A percentile compares a stretch with the other conserved stretches of the same genome.
Evolutionary conservation across 2,797 vertebrate species (phyloP).

Genomic region (Gila robusta): DNA sequence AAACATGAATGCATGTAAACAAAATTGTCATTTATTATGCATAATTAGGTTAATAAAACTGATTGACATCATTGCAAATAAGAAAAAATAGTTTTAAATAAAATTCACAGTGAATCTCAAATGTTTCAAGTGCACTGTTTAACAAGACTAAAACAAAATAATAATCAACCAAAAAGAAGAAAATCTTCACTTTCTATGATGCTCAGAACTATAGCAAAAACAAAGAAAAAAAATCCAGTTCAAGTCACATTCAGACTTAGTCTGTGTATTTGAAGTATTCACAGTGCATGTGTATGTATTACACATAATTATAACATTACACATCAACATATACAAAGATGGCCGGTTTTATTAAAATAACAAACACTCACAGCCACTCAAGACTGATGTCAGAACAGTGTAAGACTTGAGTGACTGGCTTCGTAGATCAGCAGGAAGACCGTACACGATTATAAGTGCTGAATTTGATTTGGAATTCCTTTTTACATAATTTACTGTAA

Average conservation of each 20-base stretch:
- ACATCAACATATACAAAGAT: not conserved
- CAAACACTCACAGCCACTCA: not conserved
- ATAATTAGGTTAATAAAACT: not conserved
- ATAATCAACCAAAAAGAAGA: not conserved
- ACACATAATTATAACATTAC: not conserved
- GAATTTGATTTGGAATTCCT: not conserved
- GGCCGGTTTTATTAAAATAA: not conserved
- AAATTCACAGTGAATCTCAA: slow-evolving; percentile 40
- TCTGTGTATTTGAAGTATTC: slow-evolving; percentile 8
- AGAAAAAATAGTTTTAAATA: not conserved
- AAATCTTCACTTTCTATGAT: not conserved
- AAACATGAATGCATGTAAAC: not conserved
- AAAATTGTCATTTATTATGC: not conserved
- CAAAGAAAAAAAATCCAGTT: not conserved
- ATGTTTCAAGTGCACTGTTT: slow-evolving; percentile 21
- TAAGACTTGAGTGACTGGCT: not conserved
- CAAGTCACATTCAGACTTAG: slow-evolving; percentile 4
- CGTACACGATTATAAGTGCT: not conserved
- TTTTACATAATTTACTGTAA: not conserved
- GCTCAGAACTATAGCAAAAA: not conserved
- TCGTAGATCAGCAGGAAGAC: not conserved
- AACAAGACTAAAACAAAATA: slow-evolving; percentile 25
- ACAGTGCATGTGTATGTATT: not conserved
- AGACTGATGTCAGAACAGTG: slow-evolving; percentile 3
- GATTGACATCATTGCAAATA: slow-evolving; percentile 21